Conservation (phyloP, 2,113 vertebrate species). For the Ophiodon elongatus region DNA sequence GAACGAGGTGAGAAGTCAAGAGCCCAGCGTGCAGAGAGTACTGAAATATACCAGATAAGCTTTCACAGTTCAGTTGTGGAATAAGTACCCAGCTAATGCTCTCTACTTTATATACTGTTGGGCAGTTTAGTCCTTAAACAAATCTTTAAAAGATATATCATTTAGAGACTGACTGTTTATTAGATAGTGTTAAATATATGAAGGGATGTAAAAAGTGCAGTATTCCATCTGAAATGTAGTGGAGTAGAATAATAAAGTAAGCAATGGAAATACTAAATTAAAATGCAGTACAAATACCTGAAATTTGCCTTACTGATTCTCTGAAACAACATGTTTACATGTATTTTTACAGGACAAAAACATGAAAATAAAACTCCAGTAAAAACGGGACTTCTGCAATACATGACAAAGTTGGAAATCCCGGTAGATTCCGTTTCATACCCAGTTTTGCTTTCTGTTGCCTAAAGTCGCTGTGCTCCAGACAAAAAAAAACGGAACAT, state of each 20-base stretch:
- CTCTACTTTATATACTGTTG: not conserved
- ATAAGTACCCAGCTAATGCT: not conserved
- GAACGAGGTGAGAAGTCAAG: not conserved
- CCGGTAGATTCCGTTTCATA: not conserved
- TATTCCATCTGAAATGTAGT: too few species aligned
- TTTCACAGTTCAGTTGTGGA: not conserved
- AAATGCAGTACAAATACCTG: not conserved
- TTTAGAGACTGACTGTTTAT: too few species aligned
- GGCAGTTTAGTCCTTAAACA: not conserved
- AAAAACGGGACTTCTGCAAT: not conserved
- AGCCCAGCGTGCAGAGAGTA: not conserved
- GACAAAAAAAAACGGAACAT: not conserved
- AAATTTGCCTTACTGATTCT: not conserved
- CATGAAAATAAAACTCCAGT: not conserved
- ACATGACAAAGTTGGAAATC: not conserved
- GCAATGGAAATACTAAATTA: not conserved
- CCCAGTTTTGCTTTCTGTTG: slow-evolving; percentile 61
- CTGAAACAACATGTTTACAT: not conserved
- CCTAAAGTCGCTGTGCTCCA: not conserved
- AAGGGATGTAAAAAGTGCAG: not conserved
- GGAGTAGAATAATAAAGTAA: too few species aligned
- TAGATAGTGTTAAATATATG: not conserved
- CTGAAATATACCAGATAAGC: not conserved
- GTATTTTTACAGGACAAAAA: not conserved
- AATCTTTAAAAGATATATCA: not conserved